These are phyloP conservation scores for Campoplex nolae DNA, from an alignment of 2,888 invertebrate species.

Conservation along the genomic window DNA sequence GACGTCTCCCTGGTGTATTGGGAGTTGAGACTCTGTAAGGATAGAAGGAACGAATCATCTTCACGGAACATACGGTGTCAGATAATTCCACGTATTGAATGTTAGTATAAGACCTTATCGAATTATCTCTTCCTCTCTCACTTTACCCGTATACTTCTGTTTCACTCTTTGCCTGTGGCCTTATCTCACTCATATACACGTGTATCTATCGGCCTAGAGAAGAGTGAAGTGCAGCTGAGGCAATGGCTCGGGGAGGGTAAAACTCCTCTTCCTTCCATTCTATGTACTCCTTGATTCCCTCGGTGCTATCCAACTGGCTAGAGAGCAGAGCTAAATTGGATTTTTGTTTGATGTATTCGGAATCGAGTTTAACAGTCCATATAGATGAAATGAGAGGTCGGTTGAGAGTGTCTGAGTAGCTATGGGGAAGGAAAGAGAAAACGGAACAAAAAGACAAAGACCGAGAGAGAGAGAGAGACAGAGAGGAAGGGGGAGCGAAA, in stretches of 20 bases:
- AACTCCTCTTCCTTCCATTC: constrained; percentile 57
- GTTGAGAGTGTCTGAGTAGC: constrained; percentile 52
- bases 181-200: constrained; percentile 29
- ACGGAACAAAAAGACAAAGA: background rate
- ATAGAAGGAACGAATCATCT: constrained; percentile 44
- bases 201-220: constrained; percentile 44
- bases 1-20: constrained; percentile 45
- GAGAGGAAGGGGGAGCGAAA: constrained; percentile 17
- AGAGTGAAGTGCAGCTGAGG: constrained; percentile 58
- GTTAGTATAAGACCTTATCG: constrained; percentile 75
- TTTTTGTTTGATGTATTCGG: constrained; percentile 76
- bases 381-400: constrained; percentile 47
- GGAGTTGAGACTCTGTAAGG: constrained; percentile 32
- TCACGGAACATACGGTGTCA: constrained; percentile 69
- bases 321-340: constrained; percentile 73
- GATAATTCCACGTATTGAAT: constrained; percentile 77
- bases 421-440: constrained; percentile 35
- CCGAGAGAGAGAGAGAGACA: background rate
- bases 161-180: constrained; percentile 39
- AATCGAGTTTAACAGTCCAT: constrained; percentile 73
- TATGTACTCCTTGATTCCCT: constrained; percentile 65
- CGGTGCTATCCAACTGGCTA: constrained; percentile 67
- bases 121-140: constrained; percentile 73
- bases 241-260: constrained; percentile 49
- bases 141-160: constrained; percentile 50